These are phyloP conservation scores for Drosophila kanekoi DNA, from an alignment of 2,888 invertebrate genomes.

Conservation along the genomic window DNA sequence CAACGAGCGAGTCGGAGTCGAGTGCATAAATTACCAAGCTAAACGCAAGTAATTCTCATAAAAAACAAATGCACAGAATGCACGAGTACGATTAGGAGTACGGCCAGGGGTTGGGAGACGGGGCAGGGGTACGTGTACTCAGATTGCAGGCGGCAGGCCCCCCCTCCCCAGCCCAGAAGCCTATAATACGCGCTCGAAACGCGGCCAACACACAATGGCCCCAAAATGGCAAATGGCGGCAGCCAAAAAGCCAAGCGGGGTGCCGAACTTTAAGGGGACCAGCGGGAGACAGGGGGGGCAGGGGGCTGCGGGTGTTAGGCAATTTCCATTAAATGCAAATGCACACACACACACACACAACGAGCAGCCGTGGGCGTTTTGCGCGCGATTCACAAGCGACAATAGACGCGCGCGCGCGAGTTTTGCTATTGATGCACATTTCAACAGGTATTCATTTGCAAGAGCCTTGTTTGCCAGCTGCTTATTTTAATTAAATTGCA, in stretches of 20 bases:
- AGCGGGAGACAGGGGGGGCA: background rate
- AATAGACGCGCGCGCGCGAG: slow-evolving; percentile 42
- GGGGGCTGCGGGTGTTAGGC: slow-evolving; percentile 22
- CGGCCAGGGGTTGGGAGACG: background rate
- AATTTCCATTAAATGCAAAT: slow-evolving; percentile 59
- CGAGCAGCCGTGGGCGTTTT: slow-evolving; percentile 59
- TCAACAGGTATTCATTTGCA: slow-evolving; percentile 1
- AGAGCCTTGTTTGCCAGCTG: background rate
- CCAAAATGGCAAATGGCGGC: slow-evolving; percentile 39
- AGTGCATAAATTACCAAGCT: slow-evolving; percentile 60
- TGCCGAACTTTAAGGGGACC: background rate
- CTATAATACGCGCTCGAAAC: slow-evolving; percentile 42
- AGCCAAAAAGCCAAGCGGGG: slow-evolving; percentile 13
- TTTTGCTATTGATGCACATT: slow-evolving; percentile 11
- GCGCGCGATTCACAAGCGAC: slow-evolving; percentile 38
- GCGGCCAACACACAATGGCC: slow-evolving; percentile 57
- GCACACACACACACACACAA: slow-evolving; percentile 20
- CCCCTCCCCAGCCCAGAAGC: background rate
- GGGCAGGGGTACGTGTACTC: slow-evolving; percentile 33
- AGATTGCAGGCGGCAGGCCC: slow-evolving; percentile 30
- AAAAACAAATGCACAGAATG: slow-evolving; percentile 63
- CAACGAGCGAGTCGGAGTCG: slow-evolving; percentile 41
- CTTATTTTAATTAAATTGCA: slow-evolving; percentile 7
- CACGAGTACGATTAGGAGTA: slow-evolving; percentile 31
- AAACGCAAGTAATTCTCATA: slow-evolving; percentile 65